Evolutionary conservation across 2,888 invertebrate genomes (phyloP).

Genomic region (Boloria euphrosyne): DNA sequence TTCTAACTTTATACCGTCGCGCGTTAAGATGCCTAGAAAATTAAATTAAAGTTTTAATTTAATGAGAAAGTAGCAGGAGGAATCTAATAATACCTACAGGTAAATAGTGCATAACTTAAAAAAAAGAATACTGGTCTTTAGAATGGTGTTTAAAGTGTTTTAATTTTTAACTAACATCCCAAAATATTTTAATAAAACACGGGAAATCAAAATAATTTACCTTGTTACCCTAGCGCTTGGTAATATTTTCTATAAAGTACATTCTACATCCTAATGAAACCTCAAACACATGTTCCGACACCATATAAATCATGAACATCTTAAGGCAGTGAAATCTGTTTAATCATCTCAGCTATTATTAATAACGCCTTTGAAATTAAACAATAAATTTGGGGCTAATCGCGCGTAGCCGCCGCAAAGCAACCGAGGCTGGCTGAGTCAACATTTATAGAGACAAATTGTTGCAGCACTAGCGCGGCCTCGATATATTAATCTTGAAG

Average conservation of each 20-base stretch:
- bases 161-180: no score
- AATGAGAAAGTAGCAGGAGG: no score
- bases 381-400: slow-evolving; percentile 82
- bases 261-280: slow-evolving; percentile 53
- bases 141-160: no score
- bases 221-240: background rate
- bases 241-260: slow-evolving; percentile 13
- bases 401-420: slow-evolving; percentile 73
- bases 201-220: no score
- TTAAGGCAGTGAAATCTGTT: slow-evolving; percentile 75
- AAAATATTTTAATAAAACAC: no score
- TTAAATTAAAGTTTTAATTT: no score
- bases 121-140: no score
- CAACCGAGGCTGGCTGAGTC: slow-evolving; percentile 72
- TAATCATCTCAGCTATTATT: slow-evolving; percentile 79
- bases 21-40: no score
- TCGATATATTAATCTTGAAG: slow-evolving; percentile 79
- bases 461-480: slow-evolving; percentile 76
- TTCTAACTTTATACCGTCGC: no score
- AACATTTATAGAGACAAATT: slow-evolving; percentile 83
- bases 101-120: no score
- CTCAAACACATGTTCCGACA: slow-evolving; percentile 62
- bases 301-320: slow-evolving; percentile 74
- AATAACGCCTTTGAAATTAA: slow-evolving; percentile 81
- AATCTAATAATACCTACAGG: no score